Percentiles rank a stretch among this genome's conserved stretches.
Conservation (phyloP, 1,140 invertebrate genomes). For the Papilio glaucus region DNA sequence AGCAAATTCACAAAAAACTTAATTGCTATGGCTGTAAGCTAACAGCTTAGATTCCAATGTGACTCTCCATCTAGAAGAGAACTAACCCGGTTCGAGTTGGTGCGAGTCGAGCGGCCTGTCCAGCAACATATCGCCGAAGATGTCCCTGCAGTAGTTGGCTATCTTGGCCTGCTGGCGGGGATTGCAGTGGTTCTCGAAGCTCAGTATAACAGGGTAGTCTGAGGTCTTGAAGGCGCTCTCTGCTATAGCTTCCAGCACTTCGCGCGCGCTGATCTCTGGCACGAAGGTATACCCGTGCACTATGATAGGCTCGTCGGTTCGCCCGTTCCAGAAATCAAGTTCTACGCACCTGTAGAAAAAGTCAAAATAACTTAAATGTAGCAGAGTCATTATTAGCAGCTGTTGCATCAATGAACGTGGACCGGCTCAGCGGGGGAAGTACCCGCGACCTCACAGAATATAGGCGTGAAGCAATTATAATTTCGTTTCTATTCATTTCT, state of each 20-base stretch:
- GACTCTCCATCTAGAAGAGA: not conserved
- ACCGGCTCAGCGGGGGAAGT: too few species aligned
- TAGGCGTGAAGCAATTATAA: too few species aligned
- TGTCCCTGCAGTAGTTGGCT: slow-evolving; percentile 97
- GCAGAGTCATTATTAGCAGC: too few species aligned
- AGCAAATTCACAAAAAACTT: slow-evolving; percentile 1
- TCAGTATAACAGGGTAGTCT: slow-evolving; percentile 96
- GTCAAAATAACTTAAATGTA: too few species aligned
- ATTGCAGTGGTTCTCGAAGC: slow-evolving; percentile 99
- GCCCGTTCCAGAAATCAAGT: slow-evolving; percentile 98
- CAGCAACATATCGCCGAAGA: slow-evolving; percentile 97
- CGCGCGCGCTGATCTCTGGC: slow-evolving; percentile 96
- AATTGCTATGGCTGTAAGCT: not conserved
- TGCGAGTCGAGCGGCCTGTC: slow-evolving; percentile 94
- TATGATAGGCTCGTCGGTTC: slow-evolving; percentile 97
- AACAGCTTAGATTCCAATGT: not conserved
- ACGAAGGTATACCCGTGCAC: slow-evolving; percentile 99
- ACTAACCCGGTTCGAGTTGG: slow-evolving; percentile 87
- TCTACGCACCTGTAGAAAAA: slow-evolving; percentile 90
- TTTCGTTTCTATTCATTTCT: too few species aligned
- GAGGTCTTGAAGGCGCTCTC: slow-evolving; percentile 99
- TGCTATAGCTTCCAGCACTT: slow-evolving; percentile 98
- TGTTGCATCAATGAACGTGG: too few species aligned
- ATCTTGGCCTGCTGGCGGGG: slow-evolving; percentile 98
- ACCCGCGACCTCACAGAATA: too few species aligned